These are phyloP conservation scores for Gallinago media DNA, from an alignment of 2,113 vertebrate species.

Conservation along the genomic window DNA sequence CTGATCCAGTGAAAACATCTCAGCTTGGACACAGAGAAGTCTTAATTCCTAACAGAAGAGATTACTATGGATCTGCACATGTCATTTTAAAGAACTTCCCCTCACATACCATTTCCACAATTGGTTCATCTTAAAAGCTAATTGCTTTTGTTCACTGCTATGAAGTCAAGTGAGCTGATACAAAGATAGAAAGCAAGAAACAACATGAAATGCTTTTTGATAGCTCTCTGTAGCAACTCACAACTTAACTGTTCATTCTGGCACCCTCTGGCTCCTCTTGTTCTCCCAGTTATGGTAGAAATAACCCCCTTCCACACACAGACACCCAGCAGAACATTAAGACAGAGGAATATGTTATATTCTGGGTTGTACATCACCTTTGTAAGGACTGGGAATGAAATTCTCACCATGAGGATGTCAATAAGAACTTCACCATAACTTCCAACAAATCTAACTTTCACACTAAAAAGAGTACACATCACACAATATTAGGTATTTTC, in stretches of 20 bases:
- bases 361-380: neutral
- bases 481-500: neutral
- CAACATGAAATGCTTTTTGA: neutral
- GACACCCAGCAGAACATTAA: neutral
- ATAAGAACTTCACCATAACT: neutral
- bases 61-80: neutral
- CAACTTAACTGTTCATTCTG: neutral
- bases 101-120: neutral
- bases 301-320: neutral
- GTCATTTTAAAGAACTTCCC: neutral
- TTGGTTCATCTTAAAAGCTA: neutral
- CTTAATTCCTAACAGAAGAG: neutral
- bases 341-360: neutral
- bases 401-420: neutral
- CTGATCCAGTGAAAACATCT: conserved; percentile 12
- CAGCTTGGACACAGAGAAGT: neutral
- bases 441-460: neutral
- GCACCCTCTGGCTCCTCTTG: neutral
- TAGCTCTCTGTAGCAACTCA: neutral
- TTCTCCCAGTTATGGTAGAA: neutral
- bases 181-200: neutral
- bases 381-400: neutral
- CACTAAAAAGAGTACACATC: neutral
- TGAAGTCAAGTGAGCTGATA: neutral
- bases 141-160: neutral